A percentile compares a stretch with the other conserved stretches of the same genome.
These are phyloP conservation scores for Toxonevra muliebris DNA, from an alignment of 2,888 invertebrate species.

Conservation along the genomic window DNA sequence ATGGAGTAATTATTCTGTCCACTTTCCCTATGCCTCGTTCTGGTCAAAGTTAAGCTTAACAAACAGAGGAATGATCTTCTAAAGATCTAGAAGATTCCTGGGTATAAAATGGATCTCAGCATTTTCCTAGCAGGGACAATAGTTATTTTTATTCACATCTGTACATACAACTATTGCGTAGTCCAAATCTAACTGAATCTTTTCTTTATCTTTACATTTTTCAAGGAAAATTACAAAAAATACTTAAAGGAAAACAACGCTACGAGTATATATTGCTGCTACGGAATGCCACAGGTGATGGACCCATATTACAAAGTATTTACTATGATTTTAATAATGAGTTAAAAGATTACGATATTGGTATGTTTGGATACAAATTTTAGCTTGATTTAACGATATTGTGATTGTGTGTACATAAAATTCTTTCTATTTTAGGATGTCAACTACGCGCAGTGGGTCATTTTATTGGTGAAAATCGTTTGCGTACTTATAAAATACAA, in stretches of 20 bases:
- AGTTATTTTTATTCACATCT: no score
- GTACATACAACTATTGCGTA: no score
- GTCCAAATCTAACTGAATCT: no score
- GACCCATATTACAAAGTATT: conserved; percentile 58
- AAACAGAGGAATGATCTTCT: no score
- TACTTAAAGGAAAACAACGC: conserved; percentile 51
- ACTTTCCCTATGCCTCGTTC: no score
- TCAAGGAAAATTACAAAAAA: conserved; percentile 55
- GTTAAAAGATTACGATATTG: conserved; percentile 25
- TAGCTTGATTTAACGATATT: no score
- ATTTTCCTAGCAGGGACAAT: no score
- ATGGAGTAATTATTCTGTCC: no score
- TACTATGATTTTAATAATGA: conserved; percentile 55
- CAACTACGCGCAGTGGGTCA: conserved; percentile 55
- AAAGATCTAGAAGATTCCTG: no score
- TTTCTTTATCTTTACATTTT: not conserved
- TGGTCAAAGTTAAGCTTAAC: no score
- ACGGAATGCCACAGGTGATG: conserved; percentile 45
- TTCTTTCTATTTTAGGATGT: conserved; percentile 44
- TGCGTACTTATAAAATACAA: conserved; percentile 53
- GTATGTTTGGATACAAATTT: conserved; percentile 14
- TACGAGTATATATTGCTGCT: conserved; percentile 52
- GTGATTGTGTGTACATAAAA: not conserved
- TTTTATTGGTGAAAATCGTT: conserved; percentile 51
- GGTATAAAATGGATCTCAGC: no score